These are phyloP conservation scores for Nemotelus nigrinus DNA, from an alignment of 2,888 invertebrate genomes.

Conservation along the genomic window DNA sequence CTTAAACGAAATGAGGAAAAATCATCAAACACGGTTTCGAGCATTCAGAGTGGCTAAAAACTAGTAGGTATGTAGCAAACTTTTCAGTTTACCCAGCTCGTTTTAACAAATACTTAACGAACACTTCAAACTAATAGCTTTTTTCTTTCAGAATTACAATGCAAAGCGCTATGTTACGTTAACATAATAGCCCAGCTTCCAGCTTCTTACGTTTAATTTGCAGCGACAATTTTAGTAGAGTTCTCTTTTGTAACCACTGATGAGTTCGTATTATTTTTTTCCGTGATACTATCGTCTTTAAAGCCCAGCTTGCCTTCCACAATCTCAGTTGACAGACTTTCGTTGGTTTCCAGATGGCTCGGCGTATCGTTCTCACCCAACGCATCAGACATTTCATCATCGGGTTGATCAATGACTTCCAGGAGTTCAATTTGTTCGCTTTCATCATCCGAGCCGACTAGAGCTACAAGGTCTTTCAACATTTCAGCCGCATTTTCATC, in stretches of 20 bases:
- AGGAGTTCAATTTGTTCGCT: slow-evolving; percentile 34
- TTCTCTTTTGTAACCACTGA: neutral
- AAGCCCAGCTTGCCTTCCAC: too few relatives aligned
- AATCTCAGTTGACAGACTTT: too few relatives aligned
- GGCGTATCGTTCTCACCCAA: neutral
- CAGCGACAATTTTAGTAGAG: neutral
- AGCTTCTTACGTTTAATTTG: neutral
- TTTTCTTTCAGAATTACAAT: too few relatives aligned
- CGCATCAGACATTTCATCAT: slow-evolving; percentile 13
- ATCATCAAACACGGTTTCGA: neutral
- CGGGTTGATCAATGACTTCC: slow-evolving; percentile 23
- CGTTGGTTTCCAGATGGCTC: neutral
- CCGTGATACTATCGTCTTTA: too few relatives aligned
- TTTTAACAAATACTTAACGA: too few relatives aligned
- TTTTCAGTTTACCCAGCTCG: too few relatives aligned
- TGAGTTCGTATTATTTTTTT: too few relatives aligned
- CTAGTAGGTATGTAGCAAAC: too few relatives aligned
- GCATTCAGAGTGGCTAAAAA: too few relatives aligned
- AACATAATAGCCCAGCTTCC: too few relatives aligned
- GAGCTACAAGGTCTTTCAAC: neutral
- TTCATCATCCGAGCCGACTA: slow-evolving; percentile 1
- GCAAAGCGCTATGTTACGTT: too few relatives aligned
- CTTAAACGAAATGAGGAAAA: neutral
- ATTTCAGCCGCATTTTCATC: neutral
- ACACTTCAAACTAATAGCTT: too few relatives aligned